phyloP scores from a whole-genome alignment of 2,888 invertebrate genomes.

The Philopedon plagiatum region DNA sequence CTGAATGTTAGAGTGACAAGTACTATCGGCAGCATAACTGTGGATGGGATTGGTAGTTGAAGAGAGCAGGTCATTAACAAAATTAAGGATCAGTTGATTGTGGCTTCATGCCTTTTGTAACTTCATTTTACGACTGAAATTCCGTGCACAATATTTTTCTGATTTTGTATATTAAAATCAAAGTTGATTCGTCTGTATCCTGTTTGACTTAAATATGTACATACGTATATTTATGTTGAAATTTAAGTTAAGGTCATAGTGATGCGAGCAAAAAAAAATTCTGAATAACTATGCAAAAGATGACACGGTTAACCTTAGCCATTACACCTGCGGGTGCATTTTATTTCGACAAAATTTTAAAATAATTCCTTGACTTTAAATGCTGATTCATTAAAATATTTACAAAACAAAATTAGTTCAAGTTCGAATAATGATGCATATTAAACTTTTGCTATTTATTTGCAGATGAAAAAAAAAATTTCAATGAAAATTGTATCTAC shows the following conservation, averaged over 20 bases:
- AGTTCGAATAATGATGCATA: conserved; percentile 1
- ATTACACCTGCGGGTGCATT: background rate
- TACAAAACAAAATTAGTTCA: background rate
- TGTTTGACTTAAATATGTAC: no score
- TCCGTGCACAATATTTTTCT: no score
- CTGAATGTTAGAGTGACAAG: no score
- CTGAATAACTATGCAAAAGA: background rate
- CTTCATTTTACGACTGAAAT: no score
- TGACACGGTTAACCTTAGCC: background rate
- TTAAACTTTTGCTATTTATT: background rate
- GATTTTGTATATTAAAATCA: no score
- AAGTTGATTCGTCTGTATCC: no score
- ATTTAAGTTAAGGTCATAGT: background rate
- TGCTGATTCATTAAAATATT: background rate
- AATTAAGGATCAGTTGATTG: no score
- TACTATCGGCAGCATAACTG: no score
- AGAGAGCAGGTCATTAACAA: no score
- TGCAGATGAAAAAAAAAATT: background rate
- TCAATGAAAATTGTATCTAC: background rate
- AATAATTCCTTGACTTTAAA: background rate
- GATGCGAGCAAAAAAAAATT: background rate
- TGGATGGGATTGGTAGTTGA: no score
- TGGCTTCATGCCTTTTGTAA: no score
- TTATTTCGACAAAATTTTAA: background rate
- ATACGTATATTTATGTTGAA: background rate